phyloP scores from a whole-genome alignment of 1,140 invertebrate genomes.

The Apolygus lucorum region DNA sequence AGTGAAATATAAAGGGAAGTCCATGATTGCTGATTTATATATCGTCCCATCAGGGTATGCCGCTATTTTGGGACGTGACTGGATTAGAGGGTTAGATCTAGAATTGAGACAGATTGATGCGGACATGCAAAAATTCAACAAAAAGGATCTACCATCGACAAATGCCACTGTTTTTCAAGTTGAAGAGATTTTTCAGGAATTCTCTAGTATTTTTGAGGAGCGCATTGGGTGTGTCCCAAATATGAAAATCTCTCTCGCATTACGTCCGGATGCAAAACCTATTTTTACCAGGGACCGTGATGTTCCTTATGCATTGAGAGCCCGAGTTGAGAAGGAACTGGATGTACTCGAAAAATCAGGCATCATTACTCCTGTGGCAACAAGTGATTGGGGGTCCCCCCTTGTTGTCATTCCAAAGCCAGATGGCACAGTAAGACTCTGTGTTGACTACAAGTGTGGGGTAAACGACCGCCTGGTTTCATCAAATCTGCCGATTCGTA shows the following conservation, averaged over 20 bases:
- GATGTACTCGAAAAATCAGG: neutral
- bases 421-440: conserved; percentile 4
- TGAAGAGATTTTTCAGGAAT: neutral
- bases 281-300: neutral
- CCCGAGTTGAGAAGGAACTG: no score
- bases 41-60: conserved; percentile 1
- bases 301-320: neutral
- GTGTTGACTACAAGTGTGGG: neutral
- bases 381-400: conserved; percentile 1
- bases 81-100: neutral
- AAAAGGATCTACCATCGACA: neutral
- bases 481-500: neutral
- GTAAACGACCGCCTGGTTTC: conserved; percentile 4
- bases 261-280: neutral
- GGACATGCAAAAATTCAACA: neutral
- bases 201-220: neutral
- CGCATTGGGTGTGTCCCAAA: neutral
- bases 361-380: neutral
- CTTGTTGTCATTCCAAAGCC: neutral
- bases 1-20: conserved; percentile 1
- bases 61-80: neutral
- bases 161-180: neutral
- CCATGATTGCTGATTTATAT: neutral
- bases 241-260: neutral
- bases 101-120: neutral